phyloP scores from a whole-genome alignment of 2,797 vertebrate species.

The Peromyscus aztecus region DNA sequence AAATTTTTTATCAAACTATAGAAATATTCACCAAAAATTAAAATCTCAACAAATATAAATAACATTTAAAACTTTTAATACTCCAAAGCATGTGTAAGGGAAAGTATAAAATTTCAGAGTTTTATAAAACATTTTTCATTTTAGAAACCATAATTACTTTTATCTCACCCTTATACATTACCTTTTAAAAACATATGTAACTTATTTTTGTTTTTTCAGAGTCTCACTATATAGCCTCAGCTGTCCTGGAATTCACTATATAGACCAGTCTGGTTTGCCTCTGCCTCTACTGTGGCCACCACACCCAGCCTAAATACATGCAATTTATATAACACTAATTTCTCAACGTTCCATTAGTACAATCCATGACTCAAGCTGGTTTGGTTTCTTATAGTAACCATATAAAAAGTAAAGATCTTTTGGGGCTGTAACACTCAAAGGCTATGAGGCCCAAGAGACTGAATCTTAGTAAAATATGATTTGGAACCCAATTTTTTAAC shows the following conservation, averaged over 20 bases:
- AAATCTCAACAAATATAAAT: slow-evolving; percentile 58
- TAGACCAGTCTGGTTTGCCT: not conserved
- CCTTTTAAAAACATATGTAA: not conserved
- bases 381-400: not conserved
- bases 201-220: not conserved
- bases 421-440: not conserved
- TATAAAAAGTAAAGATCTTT: not conserved
- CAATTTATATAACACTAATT: not conserved
- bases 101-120: slow-evolving; percentile 23
- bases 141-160: not conserved
- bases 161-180: not conserved
- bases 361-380: slow-evolving; percentile 28
- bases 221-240: not conserved
- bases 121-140: not conserved
- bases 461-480: slow-evolving; percentile 18
- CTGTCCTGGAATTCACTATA: not conserved
- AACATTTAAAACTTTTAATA: slow-evolving; percentile 17
- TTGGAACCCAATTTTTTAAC: not conserved
- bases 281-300: not conserved
- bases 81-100: not conserved
- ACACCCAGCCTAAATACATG: not conserved
- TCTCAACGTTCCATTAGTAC: not conserved
- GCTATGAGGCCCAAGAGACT: not conserved
- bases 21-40: slow-evolving; percentile 37
- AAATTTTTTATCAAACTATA: slow-evolving; percentile 37